These are phyloP conservation scores for Cheiracanthium punctorium DNA, from an alignment of 2,888 invertebrate genomes.

Conservation along the genomic window DNA sequence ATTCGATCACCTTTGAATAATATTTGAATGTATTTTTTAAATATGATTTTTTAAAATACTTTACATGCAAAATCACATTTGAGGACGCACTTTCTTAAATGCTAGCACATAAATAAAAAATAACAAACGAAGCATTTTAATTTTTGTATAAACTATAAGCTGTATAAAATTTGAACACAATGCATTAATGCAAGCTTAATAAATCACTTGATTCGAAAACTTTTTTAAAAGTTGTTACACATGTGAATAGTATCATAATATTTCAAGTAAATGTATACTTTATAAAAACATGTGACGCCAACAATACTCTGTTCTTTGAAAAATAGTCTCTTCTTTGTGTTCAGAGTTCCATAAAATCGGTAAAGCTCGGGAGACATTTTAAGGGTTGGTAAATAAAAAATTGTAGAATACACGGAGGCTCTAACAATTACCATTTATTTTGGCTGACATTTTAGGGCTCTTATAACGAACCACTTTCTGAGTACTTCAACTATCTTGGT, in stretches of 20 bases:
- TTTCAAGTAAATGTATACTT: not conserved
- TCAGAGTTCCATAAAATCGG: constrained; percentile 37
- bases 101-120: too few relatives aligned
- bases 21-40: too few relatives aligned
- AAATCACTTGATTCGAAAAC: too few relatives aligned
- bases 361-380: constrained; percentile 56
- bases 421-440: constrained; percentile 67
- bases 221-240: too few relatives aligned
- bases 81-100: too few relatives aligned
- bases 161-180: too few relatives aligned
- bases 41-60: too few relatives aligned
- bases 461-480: constrained; percentile 58
- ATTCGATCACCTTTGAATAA: too few relatives aligned
- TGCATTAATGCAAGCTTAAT: too few relatives aligned
- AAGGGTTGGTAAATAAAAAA: constrained; percentile 59
- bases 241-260: not conserved
- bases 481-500: constrained; percentile 58
- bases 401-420: constrained; percentile 39
- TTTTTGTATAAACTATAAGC: too few relatives aligned
- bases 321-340: constrained; percentile 31
- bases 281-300: not conserved
- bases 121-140: too few relatives aligned
- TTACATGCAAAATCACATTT: too few relatives aligned
- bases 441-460: constrained; percentile 56
- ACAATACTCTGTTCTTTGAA: not conserved